phyloP scores from a whole-genome alignment of 1,140 invertebrate species.

The Zelostemma sp. region DNA sequence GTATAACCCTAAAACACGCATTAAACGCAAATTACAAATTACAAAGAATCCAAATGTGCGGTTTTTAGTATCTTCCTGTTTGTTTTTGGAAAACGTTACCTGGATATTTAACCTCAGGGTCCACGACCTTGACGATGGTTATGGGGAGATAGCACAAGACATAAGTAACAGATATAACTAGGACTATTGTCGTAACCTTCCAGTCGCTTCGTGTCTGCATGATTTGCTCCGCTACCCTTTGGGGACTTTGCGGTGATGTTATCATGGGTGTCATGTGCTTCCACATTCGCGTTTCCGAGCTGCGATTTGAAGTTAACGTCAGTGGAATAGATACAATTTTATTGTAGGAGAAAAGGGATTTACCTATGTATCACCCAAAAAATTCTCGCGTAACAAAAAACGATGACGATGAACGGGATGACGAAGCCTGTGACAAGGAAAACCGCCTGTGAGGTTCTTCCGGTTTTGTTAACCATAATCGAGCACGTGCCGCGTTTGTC shows the following conservation, averaged over 20 bases:
- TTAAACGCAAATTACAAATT: background rate
- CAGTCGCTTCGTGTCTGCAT: slow-evolving; percentile 86
- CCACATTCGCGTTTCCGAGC: slow-evolving; percentile 77
- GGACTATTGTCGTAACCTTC: slow-evolving; percentile 92
- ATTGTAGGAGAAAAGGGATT: too few species aligned
- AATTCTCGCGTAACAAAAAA: slow-evolving; percentile 89
- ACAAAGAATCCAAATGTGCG: too few species aligned
- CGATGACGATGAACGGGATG: slow-evolving; percentile 85
- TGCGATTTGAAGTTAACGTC: slow-evolving; percentile 50
- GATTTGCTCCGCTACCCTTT: slow-evolving; percentile 60
- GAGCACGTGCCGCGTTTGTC: slow-evolving; percentile 84
- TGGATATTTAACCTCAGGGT: slow-evolving; percentile 82
- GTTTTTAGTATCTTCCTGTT: too few species aligned
- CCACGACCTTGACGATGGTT: slow-evolving; percentile 86
- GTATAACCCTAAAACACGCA: slow-evolving; percentile 76
- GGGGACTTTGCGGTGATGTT: slow-evolving; percentile 66
- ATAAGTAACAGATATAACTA: slow-evolving; percentile 90
- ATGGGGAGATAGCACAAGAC: slow-evolving; percentile 89
- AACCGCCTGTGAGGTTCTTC: slow-evolving; percentile 82
- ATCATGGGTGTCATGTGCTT: slow-evolving; percentile 72
- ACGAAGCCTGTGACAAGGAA: slow-evolving; percentile 87
- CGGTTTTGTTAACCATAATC: slow-evolving; percentile 79
- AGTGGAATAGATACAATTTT: slow-evolving; percentile 9
- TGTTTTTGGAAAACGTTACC: slow-evolving; percentile 72
- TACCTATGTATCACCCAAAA: slow-evolving; percentile 90